These are phyloP conservation scores for Pasiphila rectangulata DNA, from an alignment of 2,888 invertebrate genomes.

Conservation along the genomic window DNA sequence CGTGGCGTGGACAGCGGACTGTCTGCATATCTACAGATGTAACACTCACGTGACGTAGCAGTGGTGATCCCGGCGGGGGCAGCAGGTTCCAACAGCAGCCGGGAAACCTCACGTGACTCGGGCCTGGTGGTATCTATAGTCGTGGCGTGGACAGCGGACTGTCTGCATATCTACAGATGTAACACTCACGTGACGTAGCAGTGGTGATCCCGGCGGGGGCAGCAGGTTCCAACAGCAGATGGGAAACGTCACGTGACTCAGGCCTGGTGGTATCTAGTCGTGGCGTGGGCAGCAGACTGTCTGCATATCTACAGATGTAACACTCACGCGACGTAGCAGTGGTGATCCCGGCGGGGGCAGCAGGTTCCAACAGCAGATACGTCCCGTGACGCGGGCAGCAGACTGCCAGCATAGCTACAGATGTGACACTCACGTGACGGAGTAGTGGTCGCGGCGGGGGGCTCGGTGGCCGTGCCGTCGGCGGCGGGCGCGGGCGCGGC, in stretches of 20 bases:
- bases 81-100: too few relatives aligned
- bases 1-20: background rate
- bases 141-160: background rate
- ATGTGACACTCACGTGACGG: conserved; percentile 22
- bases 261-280: background rate
- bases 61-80: background rate
- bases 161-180: background rate
- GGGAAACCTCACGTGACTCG: too few relatives aligned
- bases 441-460: background rate
- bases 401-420: background rate
- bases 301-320: background rate
- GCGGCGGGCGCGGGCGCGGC: conserved; percentile 19
- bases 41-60: conserved; percentile 20
- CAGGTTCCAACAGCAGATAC: too few relatives aligned
- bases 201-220: too few relatives aligned
- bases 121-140: background rate
- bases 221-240: too few relatives aligned
- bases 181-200: conserved; percentile 20
- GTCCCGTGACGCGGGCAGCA: background rate
- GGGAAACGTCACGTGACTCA: background rate
- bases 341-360: too few relatives aligned
- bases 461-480: conserved; percentile 14
- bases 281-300: background rate
- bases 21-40: background rate
- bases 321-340: conserved; percentile 21